Evolutionary conservation across 2,113 vertebrate species (phyloP).

Genomic region (Dinomys branickii): DNA sequence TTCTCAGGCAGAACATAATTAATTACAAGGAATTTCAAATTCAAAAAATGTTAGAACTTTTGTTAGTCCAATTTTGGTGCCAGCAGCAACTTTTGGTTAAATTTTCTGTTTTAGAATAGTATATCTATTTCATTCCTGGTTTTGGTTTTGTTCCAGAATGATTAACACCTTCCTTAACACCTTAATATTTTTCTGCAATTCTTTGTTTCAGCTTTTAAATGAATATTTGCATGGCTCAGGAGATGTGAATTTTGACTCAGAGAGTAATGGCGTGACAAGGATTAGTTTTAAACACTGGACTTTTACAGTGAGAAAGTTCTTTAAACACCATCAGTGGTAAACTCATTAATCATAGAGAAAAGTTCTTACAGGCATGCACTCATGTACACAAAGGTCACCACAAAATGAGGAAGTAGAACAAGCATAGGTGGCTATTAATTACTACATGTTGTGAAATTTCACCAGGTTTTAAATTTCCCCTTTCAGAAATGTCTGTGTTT

Average conservation of each 20-base stretch:
- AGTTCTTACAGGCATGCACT: not conserved
- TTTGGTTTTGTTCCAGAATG: not conserved
- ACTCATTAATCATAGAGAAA: not conserved
- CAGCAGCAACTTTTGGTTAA: not conserved
- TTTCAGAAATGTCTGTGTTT: not conserved
- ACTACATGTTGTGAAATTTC: not conserved
- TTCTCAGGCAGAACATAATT: constrained; percentile 23
- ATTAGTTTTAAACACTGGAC: not conserved
- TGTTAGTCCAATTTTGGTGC: not conserved
- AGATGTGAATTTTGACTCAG: constrained; percentile 2
- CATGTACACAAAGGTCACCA: not conserved
- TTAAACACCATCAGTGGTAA: not conserved
- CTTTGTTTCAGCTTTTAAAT: constrained; percentile 16
- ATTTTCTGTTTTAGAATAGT: not conserved
- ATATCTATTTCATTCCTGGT: not conserved
- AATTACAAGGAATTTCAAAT: constrained; percentile 10
- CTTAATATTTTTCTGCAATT: not conserved
- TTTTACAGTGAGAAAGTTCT: not conserved
- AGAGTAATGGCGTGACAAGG: not conserved
- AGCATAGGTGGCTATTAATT: not conserved
- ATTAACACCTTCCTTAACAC: not conserved
- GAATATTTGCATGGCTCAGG: not conserved
- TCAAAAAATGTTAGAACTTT: constrained; percentile 36
- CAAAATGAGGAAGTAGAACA: not conserved
- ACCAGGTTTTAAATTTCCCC: not conserved